Evolutionary conservation across 2,888 invertebrate genomes (phyloP), one percentile per base, ranked within the genome.

Genomic region (Lithosia quadra): DNA sequence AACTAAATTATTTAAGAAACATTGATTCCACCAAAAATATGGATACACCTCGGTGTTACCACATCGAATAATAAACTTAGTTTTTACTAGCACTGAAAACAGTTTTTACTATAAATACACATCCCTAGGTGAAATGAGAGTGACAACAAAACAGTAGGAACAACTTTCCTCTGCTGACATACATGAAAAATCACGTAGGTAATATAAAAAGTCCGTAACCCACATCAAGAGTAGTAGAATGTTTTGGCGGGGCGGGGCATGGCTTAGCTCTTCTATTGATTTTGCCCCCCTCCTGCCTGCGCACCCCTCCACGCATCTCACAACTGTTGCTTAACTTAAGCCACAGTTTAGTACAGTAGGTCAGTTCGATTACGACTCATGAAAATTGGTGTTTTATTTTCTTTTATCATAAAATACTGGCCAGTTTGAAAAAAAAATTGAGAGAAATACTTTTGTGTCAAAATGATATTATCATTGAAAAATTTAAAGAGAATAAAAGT

Each of bases 311-410:
- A 91, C 92, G 90, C 91, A 90, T 89, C 91, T 92, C 92, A 84
- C 91, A 94, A 94, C 94, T 94, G 94, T 94, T 94, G 94, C 94
- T 94, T 88, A 86, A 87, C 83, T 83, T 81, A 72, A 84, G 76
- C 80, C 85, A 78, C 81, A 81, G 84, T 72, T 75, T 71, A 70
- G 72, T 71, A 71, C 76, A 78, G 72, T 80, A 79, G 84, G 77
- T 81, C 81, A 83, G 75, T 75, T 68, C 60, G 28, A 72, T 73
- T 64, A 65, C 70, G 36, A 63, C 53, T 62, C 24, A 11, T 34
- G 11, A 56, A 55, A 60, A 5, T 28, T 1, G 2, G 18, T 62
- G 4, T 61, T 61, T 22, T 18, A 24, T 61, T 60, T 21, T 57
- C 2, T n/a, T 2, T 18, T 15, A 53, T 15, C 2, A 43, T 43